Evolutionary conservation across 2,888 invertebrate species (phyloP), one percentile per base, ranked within the genome.

Genomic region (Nomada ruficornis): DNA sequence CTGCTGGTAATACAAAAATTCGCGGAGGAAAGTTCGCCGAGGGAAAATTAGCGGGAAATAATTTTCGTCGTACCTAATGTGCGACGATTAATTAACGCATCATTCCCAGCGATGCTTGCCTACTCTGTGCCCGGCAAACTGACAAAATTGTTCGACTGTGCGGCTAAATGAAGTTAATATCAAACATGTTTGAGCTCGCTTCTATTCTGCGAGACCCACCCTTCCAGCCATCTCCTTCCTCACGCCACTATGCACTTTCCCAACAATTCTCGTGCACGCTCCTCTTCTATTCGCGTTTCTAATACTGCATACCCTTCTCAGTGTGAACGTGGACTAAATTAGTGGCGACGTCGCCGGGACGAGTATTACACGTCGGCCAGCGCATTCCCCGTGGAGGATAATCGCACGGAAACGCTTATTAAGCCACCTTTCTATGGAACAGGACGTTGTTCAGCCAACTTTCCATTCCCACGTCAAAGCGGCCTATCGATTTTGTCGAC

Each of bases 151-250:
- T 79, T 84, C 85, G 79, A 73, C 79, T 82, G 75, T 74, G 69
- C 29, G 52, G 70, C 71, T 69, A 67, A 82, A 85, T 71, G 80
- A 82, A 82, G 85, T 85, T 85, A 82, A 84, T 84, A 85, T 84
- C 85, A 75, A 85, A 82, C 82, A 69, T 76, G 82, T 82, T 84
- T 68, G 60, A 83, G 77, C 62, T 69, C 54, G 60, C 59, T 76
- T 42, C 72, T 69, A 67, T 78, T 72, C 80, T 71, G 18, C 42
- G 15, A 55, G 59, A 15, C 47, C 36, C 36, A 26, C 36, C 47
- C 69, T n/a, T 36, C 64, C 62, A n/a, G 26, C 20, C 55, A 42
- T 42, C 44, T 26, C 65, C 36, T 26, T 29, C 60, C 47, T 4
- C 36, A 15, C 23, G 42, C 18, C 68, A 20, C 50, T 29, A 29